Percentiles rank a stretch among this genome's conserved stretches.
Conservation (phyloP, 2,888 invertebrate species). For the Cerastis rubricosa region DNA sequence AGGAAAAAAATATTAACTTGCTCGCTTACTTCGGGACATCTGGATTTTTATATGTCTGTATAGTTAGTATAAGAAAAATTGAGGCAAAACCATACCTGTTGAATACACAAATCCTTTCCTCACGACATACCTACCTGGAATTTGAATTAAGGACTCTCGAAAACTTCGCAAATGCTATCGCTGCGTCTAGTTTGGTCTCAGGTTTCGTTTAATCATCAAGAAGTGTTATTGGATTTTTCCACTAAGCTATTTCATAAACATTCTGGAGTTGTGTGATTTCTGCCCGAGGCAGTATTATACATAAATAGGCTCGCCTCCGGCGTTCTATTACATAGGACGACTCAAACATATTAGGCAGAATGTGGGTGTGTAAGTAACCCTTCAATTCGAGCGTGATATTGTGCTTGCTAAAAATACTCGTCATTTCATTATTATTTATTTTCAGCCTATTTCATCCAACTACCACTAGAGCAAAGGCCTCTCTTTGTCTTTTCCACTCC, state of each 20-base stretch:
- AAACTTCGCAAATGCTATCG: neutral
- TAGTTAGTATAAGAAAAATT: neutral
- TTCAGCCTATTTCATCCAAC: neutral
- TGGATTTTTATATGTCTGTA: neutral
- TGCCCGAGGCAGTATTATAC: neutral
- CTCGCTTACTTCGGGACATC: neutral
- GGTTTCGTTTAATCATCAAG: neutral
- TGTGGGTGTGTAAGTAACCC: neutral
- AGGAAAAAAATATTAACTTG: neutral
- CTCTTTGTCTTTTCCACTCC: neutral
- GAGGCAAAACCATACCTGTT: conserved; percentile 4
- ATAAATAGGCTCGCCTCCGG: neutral
- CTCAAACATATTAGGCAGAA: conserved; percentile 1
- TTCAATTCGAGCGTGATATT: neutral
- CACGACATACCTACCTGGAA: neutral
- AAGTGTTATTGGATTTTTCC: neutral
- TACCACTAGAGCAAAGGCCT: neutral
- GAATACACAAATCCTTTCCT: neutral
- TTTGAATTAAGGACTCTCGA: neutral
- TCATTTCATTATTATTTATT: conserved; percentile 6
- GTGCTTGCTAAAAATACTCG: neutral
- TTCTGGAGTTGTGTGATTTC: too few relatives aligned
- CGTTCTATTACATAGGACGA: neutral
- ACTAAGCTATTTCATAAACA: neutral
- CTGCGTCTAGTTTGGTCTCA: neutral